Percentiles rank a stretch among this genome's conserved stretches.
phyloP scores from a whole-genome alignment of 2,113 vertebrate genomes.

The Myiagra hebetior region DNA sequence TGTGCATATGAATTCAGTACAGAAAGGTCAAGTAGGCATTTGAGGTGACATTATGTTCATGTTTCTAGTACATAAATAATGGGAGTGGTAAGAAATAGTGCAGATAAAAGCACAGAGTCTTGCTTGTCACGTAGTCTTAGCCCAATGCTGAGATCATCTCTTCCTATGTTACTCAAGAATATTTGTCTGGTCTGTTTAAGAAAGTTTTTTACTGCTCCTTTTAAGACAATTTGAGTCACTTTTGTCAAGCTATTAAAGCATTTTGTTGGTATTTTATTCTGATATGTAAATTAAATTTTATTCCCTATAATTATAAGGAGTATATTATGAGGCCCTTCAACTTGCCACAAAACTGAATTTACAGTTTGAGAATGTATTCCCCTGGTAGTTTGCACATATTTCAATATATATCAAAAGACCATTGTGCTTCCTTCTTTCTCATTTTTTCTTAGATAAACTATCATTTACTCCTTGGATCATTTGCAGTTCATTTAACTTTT shows the following conservation, averaged over 20 bases:
- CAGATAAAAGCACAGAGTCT: neutral
- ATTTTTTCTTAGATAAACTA: neutral
- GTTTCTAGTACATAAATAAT: neutral
- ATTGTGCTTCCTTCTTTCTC: neutral
- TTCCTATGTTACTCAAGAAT: neutral
- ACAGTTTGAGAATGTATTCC: neutral
- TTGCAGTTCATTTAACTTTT: neutral
- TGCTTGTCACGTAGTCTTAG: neutral
- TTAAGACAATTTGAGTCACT: neutral
- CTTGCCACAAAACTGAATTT: neutral
- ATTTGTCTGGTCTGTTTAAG: neutral
- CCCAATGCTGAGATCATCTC: neutral
- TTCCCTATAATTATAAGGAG: neutral
- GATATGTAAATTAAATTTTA: neutral
- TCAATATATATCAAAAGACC: neutral
- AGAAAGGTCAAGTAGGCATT: neutral
- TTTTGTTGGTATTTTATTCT: neutral
- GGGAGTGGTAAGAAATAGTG: neutral
- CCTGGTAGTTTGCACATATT: neutral
- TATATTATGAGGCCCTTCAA: neutral
- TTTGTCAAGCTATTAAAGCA: neutral
- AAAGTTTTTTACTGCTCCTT: neutral
- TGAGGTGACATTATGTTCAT: neutral
- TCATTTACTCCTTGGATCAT: neutral
- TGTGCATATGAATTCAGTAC: neutral